These are phyloP conservation scores for Panthera leo DNA, from an alignment of 2,113 vertebrate species.

Conservation along the genomic window DNA sequence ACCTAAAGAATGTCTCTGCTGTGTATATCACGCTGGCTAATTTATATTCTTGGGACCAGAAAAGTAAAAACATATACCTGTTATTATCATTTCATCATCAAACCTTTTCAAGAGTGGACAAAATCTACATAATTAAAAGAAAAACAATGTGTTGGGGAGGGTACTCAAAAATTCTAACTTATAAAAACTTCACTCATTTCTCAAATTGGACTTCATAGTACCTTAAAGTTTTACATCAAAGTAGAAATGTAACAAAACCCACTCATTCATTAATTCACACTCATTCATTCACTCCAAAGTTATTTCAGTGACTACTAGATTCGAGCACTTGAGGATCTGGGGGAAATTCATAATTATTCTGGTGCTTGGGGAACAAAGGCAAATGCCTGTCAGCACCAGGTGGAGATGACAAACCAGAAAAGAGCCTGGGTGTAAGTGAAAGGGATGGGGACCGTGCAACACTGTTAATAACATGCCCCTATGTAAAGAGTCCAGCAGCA, in stretches of 20 bases:
- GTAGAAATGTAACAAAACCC: background rate
- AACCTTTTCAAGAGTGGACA: background rate
- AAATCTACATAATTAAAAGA: background rate
- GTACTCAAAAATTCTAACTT: background rate
- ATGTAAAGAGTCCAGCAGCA: background rate
- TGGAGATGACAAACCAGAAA: background rate
- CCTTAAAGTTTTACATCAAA: background rate
- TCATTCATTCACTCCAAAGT: background rate
- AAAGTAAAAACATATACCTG: background rate
- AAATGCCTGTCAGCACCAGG: background rate
- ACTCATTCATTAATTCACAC: background rate
- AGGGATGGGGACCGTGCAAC: background rate
- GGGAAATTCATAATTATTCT: background rate
- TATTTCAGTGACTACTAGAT: background rate
- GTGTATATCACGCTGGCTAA: background rate
- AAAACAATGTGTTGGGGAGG: background rate
- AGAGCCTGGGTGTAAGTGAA: too few relatives aligned
- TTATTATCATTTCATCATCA: background rate
- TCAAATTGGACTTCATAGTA: background rate
- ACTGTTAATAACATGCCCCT: background rate
- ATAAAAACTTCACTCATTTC: background rate
- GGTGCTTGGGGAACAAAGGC: background rate
- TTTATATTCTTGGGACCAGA: background rate
- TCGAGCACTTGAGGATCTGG: background rate
- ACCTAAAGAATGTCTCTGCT: background rate